Evolutionary conservation across 2,888 invertebrate species (phyloP).

Genomic region (Megaustenia siamemsis): DNA sequence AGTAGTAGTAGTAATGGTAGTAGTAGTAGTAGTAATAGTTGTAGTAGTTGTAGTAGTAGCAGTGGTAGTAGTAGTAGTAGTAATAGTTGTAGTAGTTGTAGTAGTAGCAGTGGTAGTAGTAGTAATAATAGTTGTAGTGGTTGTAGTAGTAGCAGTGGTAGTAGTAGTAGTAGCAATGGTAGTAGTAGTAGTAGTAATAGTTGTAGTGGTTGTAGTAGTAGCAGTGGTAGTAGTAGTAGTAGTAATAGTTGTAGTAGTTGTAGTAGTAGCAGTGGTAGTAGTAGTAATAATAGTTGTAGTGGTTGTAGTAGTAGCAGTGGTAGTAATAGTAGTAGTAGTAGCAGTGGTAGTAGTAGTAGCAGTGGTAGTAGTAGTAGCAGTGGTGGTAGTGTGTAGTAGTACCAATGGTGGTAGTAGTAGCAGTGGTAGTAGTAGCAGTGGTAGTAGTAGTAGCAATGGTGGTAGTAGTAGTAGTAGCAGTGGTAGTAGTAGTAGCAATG

Average conservation of each 20-base stretch:
- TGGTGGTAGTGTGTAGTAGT: neutral
- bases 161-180: constrained; percentile 37
- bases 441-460: neutral
- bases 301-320: neutral
- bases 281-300: neutral
- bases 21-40: constrained; percentile 27
- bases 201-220: constrained; percentile 27
- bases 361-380: constrained; percentile 24
- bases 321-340: constrained; percentile 1
- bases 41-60: neutral
- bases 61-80: neutral
- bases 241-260: constrained; percentile 31
- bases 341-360: constrained; percentile 35
- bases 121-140: constrained; percentile 54
- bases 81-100: constrained; percentile 41
- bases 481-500: neutral
- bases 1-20: constrained; percentile 37
- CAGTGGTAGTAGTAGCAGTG: constrained; percentile 31
- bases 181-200: constrained; percentile 55
- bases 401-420: constrained; percentile 15
- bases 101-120: constrained; percentile 52
- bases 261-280: constrained; percentile 36
- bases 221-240: constrained; percentile 31
- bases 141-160: constrained; percentile 49
- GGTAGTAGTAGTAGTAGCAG: neutral